Evolutionary conservation across 2,797 vertebrate genomes (phyloP), one percentile per base, ranked within the genome.

Genomic region (Erethizon dorsatum): DNA sequence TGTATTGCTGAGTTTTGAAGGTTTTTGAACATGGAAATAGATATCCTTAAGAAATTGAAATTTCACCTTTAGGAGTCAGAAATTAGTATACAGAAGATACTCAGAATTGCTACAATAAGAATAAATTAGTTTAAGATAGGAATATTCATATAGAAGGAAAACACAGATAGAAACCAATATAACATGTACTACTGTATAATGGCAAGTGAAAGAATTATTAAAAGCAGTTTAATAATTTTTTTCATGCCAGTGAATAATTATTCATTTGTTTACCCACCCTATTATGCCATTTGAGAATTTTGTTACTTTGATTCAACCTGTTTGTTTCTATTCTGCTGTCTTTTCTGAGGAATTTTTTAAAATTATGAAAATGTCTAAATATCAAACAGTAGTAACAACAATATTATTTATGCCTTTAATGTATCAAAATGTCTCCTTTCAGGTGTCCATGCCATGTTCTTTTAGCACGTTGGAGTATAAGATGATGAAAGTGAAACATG

Each of bases 341-440:
- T 12, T 9, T 57, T 80, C 26, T 47, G n/a, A 37, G 17, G 33
- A 59, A 22, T 47, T 20, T 85, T 57, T 52, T 69, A 22, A 4
- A 57, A 79, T 73, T 71, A 65, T 33, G 22, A 92, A 80, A 69
- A 77, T 59, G 11, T 69, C 9, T 22, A 59, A 41, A 73, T 61
- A 20, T 61, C 15, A n/a, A 63, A 47, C 82, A 77, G 20, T 67
- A 67, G 6, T 73, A 75, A 61, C 6, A 52, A 12, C 18, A 50
- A 11, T 67, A 41, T 24, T 56, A 80, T 22, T 7, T 65, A 22
- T 94, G 31, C 11, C 59, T 73, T 71, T 63, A 37, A 12, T 67
- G 26, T 41, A 87, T 92, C 75, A 47, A 93, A 91, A 65, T 88
- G 31, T 56, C 80, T 50, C 31, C 85, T 94, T 65, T 56, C 45